Conservation (phyloP, 2,797 vertebrate species). For the Apogon hyalosoma region DNA sequence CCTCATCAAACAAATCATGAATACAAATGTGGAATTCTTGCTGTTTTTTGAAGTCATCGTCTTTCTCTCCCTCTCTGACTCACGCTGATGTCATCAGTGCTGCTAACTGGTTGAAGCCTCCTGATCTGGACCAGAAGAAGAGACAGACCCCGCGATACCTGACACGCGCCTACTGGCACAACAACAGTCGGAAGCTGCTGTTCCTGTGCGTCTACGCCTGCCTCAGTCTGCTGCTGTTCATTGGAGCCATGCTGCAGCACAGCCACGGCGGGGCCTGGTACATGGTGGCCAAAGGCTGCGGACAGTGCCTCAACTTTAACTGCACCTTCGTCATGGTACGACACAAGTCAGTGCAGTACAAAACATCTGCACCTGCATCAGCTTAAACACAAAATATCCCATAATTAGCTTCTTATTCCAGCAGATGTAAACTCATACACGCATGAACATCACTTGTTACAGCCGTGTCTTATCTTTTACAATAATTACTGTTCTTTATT, state of each 20-base stretch:
- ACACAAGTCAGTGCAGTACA: not conserved
- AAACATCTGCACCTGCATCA: too few species aligned
- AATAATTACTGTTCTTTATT: too few species aligned
- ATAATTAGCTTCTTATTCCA: too few species aligned
- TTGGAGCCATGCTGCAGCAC: slow-evolving; percentile 74
- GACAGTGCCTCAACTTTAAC: slow-evolving; percentile 93
- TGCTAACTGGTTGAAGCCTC: slow-evolving; percentile 90
- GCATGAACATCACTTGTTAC: too few species aligned
- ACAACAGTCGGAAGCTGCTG: slow-evolving; percentile 86
- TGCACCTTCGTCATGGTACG: slow-evolving; percentile 89
- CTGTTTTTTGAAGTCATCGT: not conserved
- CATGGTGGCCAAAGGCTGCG: slow-evolving; percentile 88
- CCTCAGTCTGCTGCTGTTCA: slow-evolving; percentile 85
- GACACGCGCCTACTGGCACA: slow-evolving; percentile 88
- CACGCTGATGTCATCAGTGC: slow-evolving; percentile 76
- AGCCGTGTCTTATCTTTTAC: too few species aligned
- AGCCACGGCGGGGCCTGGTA: slow-evolving; percentile 62
- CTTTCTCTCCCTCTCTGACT: not conserved
- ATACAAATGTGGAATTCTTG: too few species aligned
- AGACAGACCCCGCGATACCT: slow-evolving; percentile 76
- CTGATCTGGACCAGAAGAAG: slow-evolving; percentile 48
- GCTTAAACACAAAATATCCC: too few species aligned
- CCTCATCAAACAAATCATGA: too few species aligned
- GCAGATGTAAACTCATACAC: too few species aligned
- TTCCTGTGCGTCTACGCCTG: slow-evolving; percentile 82